Evolutionary conservation across 2,888 invertebrate genomes (phyloP).

Genomic region (Rhorus exstirpatorius): DNA sequence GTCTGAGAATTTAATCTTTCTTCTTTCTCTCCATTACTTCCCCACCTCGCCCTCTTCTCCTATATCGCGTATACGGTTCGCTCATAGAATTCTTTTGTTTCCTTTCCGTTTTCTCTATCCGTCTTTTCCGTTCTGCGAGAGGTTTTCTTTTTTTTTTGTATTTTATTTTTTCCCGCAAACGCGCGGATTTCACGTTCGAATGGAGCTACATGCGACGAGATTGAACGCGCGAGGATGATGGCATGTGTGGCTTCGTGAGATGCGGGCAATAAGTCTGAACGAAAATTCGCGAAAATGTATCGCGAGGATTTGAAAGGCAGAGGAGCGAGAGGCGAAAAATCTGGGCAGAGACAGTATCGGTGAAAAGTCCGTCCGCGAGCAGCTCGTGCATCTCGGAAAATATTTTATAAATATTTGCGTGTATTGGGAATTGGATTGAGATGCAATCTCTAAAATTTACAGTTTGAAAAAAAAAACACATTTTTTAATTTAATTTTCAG

Average conservation of each 20-base stretch:
- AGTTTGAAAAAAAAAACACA: too few species aligned
- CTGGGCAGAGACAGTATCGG: too few species aligned
- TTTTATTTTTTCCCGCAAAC: conserved; percentile 1
- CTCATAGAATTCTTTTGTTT: conserved; percentile 7
- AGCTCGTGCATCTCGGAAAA: too few species aligned
- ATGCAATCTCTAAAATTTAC: too few species aligned
- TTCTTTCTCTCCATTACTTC: conserved; percentile 7
- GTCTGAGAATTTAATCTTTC: not conserved
- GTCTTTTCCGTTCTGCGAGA: conserved; percentile 4
- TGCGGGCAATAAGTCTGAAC: conserved; percentile 30
- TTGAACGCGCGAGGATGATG: conserved; percentile 44
- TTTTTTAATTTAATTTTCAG: too few species aligned
- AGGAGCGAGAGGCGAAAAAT: too few species aligned
- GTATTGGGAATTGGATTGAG: too few species aligned
- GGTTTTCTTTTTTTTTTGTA: not conserved
- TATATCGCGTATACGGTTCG: conserved; percentile 2
- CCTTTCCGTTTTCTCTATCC: not conserved
- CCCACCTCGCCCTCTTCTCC: not conserved
- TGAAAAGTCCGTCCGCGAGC: too few species aligned
- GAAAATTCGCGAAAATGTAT: conserved; percentile 15
- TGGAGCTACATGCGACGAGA: conserved; percentile 27
- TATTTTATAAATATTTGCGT: too few species aligned
- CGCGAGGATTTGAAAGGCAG: not conserved
- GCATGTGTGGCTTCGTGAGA: conserved; percentile 14
- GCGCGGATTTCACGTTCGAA: conserved; percentile 33